A percentile compares a stretch with the other conserved stretches of the same genome.
These are phyloP conservation scores for Dinothrombium tinctorium DNA, from an alignment of 1,140 invertebrate genomes.

Conservation along the genomic window DNA sequence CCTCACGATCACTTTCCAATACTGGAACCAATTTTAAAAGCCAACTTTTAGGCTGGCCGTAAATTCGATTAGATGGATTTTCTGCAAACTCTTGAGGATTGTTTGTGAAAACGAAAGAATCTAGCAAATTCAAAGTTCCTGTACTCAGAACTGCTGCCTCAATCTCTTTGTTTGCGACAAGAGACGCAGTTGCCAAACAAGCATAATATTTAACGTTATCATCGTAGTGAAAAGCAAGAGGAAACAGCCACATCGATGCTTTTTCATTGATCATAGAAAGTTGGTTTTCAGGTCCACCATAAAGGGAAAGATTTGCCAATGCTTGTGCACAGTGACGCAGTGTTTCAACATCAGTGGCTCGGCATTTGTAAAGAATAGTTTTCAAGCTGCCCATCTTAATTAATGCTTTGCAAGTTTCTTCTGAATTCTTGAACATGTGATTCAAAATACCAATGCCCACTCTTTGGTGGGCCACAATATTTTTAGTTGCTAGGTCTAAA, in stretches of 20 bases:
- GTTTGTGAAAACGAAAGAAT: constrained; percentile 80
- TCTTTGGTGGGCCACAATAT: constrained; percentile 42
- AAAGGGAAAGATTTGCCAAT: constrained; percentile 81
- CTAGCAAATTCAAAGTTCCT: constrained; percentile 78
- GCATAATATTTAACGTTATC: constrained; percentile 96
- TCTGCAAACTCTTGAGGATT: constrained; percentile 84
- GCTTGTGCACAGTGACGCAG: constrained; percentile 83
- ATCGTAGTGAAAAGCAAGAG: constrained; percentile 82
- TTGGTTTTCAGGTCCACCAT: constrained; percentile 88
- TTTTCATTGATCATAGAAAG: constrained; percentile 88
- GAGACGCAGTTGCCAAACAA: constrained; percentile 80
- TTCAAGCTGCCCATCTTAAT: constrained; percentile 28
- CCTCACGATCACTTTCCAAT: constrained; percentile 78
- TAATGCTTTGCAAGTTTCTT: constrained; percentile 70
- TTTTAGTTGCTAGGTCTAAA: constrained; percentile 32
- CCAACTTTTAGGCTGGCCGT: constrained; percentile 92
- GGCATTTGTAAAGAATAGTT: constrained; percentile 76
- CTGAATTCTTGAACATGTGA: constrained; percentile 91
- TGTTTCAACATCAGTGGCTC: constrained; percentile 73
- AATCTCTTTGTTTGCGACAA: constrained; percentile 94
- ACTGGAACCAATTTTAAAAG: constrained; percentile 74
- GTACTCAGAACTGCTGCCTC: constrained; percentile 85
- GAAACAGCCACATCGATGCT: constrained; percentile 94
- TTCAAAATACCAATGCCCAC: constrained; percentile 86
- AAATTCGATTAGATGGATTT: constrained; percentile 60